phyloP scores from a whole-genome alignment of 2,113 vertebrate genomes.

The Aegypius monachus region DNA sequence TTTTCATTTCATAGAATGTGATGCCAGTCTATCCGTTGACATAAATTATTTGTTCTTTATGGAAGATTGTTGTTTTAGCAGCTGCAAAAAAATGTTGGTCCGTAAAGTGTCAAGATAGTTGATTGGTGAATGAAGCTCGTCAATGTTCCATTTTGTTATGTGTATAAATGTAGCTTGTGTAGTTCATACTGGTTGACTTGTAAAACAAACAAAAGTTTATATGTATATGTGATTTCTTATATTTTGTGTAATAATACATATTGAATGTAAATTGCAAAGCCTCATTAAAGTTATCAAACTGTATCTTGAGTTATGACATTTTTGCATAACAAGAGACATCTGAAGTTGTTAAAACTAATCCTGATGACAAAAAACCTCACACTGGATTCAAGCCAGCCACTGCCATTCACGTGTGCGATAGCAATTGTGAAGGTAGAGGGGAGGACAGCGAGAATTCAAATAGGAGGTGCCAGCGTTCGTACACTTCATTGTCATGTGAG shows the following conservation, averaged over 20 bases:
- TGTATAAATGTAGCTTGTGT: constrained; percentile 55
- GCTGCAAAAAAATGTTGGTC: constrained; percentile 1
- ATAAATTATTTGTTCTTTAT: constrained; percentile 49
- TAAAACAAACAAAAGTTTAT: constrained; percentile 31
- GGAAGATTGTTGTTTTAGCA: constrained; percentile 15
- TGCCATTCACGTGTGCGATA: rapidly evolving
- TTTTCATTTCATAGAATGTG: not conserved
- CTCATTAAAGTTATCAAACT: constrained; percentile 43
- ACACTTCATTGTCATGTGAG: rapidly evolving
- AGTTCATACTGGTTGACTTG: constrained; percentile 4
- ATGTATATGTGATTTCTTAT: constrained; percentile 69
- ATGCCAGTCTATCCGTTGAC: constrained; percentile 13
- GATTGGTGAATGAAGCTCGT: not conserved
- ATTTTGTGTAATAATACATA: constrained; percentile 39
- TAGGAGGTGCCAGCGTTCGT: not conserved
- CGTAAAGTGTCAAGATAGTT: constrained; percentile 16
- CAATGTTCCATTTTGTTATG: constrained; percentile 15
- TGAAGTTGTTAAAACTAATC: not conserved
- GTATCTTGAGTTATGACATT: not conserved
- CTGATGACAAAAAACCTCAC: not conserved
- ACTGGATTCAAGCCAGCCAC: not conserved
- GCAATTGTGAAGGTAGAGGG: not conserved
- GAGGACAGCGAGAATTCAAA: not conserved
- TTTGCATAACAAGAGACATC: not conserved
- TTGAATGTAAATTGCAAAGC: constrained; percentile 44